Evolutionary conservation across 2,797 vertebrate species (phyloP).

Genomic region (Acanthis flammea): DNA sequence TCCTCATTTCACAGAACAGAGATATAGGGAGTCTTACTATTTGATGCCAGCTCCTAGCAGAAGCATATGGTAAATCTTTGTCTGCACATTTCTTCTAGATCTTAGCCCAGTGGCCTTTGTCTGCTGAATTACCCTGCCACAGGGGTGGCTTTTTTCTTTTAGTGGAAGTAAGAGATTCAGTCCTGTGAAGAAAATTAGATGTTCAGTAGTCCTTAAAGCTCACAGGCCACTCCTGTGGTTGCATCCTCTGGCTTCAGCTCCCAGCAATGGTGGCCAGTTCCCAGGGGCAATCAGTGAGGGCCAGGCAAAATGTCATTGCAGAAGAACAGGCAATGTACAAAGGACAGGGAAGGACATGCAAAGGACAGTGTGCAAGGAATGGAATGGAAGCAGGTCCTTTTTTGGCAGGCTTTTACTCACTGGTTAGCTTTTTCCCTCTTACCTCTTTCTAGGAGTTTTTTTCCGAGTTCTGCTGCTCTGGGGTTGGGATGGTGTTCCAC

Average conservation of each 20-base stretch:
- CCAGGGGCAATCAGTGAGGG: background rate
- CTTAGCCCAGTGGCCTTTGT: background rate
- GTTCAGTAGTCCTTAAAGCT: background rate
- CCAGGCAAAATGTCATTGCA: background rate
- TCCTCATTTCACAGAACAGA: background rate
- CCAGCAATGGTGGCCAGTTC: background rate
- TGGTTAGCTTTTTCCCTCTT: background rate
- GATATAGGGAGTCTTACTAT: background rate
- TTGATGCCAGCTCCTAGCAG: background rate
- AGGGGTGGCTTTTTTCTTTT: background rate
- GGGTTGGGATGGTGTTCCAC: background rate
- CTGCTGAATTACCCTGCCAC: background rate
- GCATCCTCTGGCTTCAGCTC: background rate
- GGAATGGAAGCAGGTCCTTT: background rate
- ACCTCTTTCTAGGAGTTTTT: background rate
- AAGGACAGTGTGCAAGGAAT: background rate
- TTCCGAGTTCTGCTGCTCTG: background rate
- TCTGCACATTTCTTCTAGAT: background rate
- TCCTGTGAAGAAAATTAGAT: background rate
- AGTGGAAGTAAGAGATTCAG: background rate
- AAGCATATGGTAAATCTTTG: background rate
- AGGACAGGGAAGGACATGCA: background rate
- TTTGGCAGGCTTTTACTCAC: background rate
- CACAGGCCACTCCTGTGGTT: background rate
- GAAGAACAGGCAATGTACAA: background rate